These are phyloP conservation scores for Hirundo rustica DNA, from an alignment of 2,797 vertebrate species.

Conservation along the genomic window DNA sequence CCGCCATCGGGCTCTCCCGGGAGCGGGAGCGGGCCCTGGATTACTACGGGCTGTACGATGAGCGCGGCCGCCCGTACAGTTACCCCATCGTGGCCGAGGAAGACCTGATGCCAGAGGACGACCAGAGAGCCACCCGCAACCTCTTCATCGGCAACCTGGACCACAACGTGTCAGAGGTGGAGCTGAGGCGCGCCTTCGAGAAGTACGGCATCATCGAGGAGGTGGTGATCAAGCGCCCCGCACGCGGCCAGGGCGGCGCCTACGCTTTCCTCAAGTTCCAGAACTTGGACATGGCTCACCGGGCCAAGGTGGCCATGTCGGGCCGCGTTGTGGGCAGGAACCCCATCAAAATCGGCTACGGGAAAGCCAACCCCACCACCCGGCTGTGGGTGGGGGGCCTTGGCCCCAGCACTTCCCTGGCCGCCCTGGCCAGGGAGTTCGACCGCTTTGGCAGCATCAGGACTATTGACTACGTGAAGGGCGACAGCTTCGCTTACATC, in stretches of 20 bases:
- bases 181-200: slow-evolving; percentile 90
- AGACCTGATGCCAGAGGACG: slow-evolving; percentile 94
- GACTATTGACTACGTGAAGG: slow-evolving; percentile 96
- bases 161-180: slow-evolving; percentile 89
- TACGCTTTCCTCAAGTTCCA: slow-evolving; percentile 98
- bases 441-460: slow-evolving; percentile 97
- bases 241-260: slow-evolving; percentile 88
- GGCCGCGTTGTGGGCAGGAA: slow-evolving; percentile 91
- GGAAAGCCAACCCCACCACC: slow-evolving; percentile 95
- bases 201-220: slow-evolving; percentile 97
- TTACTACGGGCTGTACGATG: slow-evolving; percentile 91
- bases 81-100: slow-evolving; percentile 87
- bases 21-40: slow-evolving; percentile 90
- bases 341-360: slow-evolving; percentile 94
- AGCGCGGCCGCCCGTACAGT: slow-evolving; percentile 86
- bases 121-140: slow-evolving; percentile 94
- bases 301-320: slow-evolving; percentile 97
- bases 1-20: slow-evolving; percentile 81
- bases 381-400: slow-evolving; percentile 96
- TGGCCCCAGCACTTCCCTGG: slow-evolving; percentile 88
- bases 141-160: slow-evolving; percentile 96
- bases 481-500: slow-evolving; percentile 95
- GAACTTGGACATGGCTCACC: slow-evolving; percentile 96
- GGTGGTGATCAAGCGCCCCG: slow-evolving; percentile 93
- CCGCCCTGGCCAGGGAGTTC: slow-evolving; percentile 91